phyloP scores from a whole-genome alignment of 2,888 invertebrate species.

The Tetramorium bicarinatum region DNA sequence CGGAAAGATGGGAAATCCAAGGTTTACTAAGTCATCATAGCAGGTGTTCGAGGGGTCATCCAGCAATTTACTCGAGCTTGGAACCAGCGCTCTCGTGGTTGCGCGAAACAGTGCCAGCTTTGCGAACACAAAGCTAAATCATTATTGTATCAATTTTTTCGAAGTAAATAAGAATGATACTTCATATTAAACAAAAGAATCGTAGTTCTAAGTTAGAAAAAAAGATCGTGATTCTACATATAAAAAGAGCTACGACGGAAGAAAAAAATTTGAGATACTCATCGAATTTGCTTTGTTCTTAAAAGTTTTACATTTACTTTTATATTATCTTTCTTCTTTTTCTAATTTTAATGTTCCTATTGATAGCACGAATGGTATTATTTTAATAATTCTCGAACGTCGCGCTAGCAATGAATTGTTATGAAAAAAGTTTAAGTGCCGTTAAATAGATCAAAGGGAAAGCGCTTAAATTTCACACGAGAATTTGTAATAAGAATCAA shows the following conservation, averaged over 20 bases:
- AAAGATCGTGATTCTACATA: background rate
- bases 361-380: background rate
- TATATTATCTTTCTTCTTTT: background rate
- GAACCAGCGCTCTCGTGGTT: conserved; percentile 84
- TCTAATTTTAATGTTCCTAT: conserved; percentile 41
- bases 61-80: conserved; percentile 87
- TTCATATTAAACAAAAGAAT: conserved; percentile 7
- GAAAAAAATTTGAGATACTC: background rate
- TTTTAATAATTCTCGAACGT: conserved; percentile 17
- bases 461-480: conserved; percentile 4
- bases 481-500: conserved; percentile 12
- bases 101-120: conserved; percentile 83
- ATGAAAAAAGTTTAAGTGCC: background rate
- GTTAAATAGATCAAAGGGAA: background rate
- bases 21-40: conserved; percentile 89
- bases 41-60: conserved; percentile 89
- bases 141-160: conserved; percentile 45
- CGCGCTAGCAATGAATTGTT: background rate
- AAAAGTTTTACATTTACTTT: conserved; percentile 20
- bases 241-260: background rate
- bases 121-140: conserved; percentile 80
- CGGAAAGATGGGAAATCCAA: conserved; percentile 88
- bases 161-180: background rate
- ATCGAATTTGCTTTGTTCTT: background rate
- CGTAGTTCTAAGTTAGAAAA: conserved; percentile 15